Conservation (phyloP, 2,113 vertebrate genomes). For the Alligator mississippiensis region DNA sequence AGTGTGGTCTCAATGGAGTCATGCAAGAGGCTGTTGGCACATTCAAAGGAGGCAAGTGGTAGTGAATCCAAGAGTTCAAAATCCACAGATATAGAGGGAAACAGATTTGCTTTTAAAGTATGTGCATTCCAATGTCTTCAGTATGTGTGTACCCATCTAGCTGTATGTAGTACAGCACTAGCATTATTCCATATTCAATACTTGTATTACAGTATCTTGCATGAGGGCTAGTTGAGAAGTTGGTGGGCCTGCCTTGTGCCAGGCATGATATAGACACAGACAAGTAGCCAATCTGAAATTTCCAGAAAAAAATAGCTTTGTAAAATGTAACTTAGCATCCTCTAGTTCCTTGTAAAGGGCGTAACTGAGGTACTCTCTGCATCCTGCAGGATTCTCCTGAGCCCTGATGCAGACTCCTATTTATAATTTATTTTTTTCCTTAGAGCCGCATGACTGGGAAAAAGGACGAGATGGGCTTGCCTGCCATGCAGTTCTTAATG, state of each 20-base stretch:
- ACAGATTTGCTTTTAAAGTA: background rate
- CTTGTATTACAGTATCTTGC: background rate
- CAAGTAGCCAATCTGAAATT: background rate
- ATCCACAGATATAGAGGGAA: too few relatives aligned
- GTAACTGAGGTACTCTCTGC: too few relatives aligned
- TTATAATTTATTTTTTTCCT: background rate
- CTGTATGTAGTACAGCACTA: background rate
- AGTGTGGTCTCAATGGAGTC: background rate
- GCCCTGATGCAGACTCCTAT: background rate
- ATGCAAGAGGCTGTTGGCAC: background rate
- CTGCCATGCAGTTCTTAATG: too few relatives aligned
- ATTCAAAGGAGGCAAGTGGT: background rate
- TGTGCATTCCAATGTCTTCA: fast-evolving
- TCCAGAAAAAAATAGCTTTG: too few relatives aligned
- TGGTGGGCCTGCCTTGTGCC: background rate
- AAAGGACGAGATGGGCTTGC: too few relatives aligned
- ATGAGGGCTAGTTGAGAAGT: background rate
- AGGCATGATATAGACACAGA: background rate
- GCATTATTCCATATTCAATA: background rate
- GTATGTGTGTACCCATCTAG: background rate
- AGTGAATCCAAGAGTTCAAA: fast-evolving
- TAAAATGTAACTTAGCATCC: too few relatives aligned
- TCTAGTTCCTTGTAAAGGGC: too few relatives aligned
- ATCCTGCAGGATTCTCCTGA: background rate
- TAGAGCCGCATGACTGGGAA: background rate